Base-by-base conservation (phyloP, 2,888 invertebrate genomes). In the Elysia crispata region DNA sequence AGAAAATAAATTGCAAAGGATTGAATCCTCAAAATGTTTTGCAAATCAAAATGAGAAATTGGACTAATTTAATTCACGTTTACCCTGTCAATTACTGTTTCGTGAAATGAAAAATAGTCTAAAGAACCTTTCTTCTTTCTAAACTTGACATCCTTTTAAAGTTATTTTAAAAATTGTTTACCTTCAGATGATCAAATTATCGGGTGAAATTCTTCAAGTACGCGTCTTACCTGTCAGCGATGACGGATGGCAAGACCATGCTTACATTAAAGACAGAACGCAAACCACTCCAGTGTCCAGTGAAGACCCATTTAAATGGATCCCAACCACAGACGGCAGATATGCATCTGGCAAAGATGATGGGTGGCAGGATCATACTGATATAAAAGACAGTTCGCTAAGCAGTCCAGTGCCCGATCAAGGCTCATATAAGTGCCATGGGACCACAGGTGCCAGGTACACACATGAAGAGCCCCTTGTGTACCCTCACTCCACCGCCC, bases 251-350 rank as follows among this genome's bases (percentile, higher is more conserved):
- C 69, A 50, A 60, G 23, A 60, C 3, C 23, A 23, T 15, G 25
- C 25, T n/a, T 60, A 60, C 66, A 66, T 54, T 18, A 41, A 28
- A 25, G 13, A n/a, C 67, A 25, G n/a, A 3, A 6, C 13, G 67
- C 31, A 13, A 23, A 60, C 20, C n/a, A 41, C 70, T 33, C 41
- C 41, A 6, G 11, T 3, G 11, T 50, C 18, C 23, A 41, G 41
- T 28, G 25, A 41, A 18, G 41, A 57, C 28, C 62, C 67, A 41
- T 41, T 69, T 15, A 23, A 66, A 5, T 78, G 64, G n/a, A 64
- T 78, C n/a, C 78, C 78, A 6, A 78, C 78, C 41, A 78, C 78
- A 30, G 78, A 78, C 23, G 72, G 64, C 30, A 73, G 66, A 25
- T 72, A 73, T 62, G 78, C 72, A 25, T 28, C 8, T 0, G 31